These are phyloP conservation scores for Drosophila ercepeae DNA, from an alignment of 1,140 invertebrate genomes.

Conservation along the genomic window DNA sequence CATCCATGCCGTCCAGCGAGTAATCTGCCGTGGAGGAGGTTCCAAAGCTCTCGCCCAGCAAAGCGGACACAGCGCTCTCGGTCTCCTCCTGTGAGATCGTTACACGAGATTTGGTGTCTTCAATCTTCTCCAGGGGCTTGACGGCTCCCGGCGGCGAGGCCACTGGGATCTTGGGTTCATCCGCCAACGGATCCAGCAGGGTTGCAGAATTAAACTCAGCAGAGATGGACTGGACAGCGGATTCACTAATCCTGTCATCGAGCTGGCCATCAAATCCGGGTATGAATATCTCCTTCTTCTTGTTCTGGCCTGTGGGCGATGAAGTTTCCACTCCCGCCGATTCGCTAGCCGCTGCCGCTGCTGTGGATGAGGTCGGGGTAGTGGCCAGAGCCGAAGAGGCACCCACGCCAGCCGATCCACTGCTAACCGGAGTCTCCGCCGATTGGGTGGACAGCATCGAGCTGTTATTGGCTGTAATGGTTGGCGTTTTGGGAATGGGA, in stretches of 20 bases:
- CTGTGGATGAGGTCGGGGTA: constrained; percentile 68
- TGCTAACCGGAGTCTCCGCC: constrained; percentile 62
- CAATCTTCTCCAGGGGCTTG: constrained; percentile 85
- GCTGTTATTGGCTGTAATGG: constrained; percentile 58
- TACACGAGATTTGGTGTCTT: constrained; percentile 90
- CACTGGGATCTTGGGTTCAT: constrained; percentile 84
- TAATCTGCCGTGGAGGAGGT: constrained; percentile 85
- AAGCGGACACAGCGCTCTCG: constrained; percentile 94
- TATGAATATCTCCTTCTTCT: constrained; percentile 88
- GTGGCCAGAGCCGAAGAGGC: constrained; percentile 53
- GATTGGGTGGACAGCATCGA: constrained; percentile 69
- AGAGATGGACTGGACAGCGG: constrained; percentile 90
- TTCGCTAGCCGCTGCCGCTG: constrained; percentile 25
- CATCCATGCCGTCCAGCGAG: constrained; percentile 85
- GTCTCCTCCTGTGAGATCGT: constrained; percentile 96
- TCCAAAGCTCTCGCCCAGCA: constrained; percentile 93
- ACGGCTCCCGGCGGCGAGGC: constrained; percentile 75
- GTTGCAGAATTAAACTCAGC: constrained; percentile 84
- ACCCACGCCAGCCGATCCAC: constrained; percentile 6
- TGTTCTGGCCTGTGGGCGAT: constrained; percentile 32
- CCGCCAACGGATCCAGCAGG: constrained; percentile 69
- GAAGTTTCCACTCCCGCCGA: constrained; percentile 16
- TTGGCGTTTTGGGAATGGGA: constrained; percentile 85
- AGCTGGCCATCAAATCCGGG: constrained; percentile 88
- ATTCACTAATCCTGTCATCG: constrained; percentile 90